Conservation (phyloP, 2,113 vertebrate genomes). For the Atherinomorus stipes region DNA sequence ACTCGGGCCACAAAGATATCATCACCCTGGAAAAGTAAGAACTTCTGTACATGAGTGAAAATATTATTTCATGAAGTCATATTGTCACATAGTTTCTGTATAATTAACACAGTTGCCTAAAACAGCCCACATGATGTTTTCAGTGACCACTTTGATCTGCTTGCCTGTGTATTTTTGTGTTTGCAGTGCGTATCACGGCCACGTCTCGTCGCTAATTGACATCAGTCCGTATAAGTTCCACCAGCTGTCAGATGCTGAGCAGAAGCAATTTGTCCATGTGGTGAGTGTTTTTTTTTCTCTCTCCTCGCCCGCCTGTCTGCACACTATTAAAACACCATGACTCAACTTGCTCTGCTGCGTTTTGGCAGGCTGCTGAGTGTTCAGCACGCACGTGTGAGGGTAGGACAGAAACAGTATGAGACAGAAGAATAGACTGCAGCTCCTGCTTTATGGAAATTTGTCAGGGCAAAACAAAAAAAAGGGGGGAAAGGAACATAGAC, state of each 20-base stretch:
- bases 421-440: background rate
- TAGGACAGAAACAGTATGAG: background rate
- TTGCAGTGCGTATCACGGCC: slow-evolving; percentile 96
- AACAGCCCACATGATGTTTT: too few relatives aligned
- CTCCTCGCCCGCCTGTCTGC: slow-evolving; percentile 9
- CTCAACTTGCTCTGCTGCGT: slow-evolving; percentile 32
- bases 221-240: slow-evolving; percentile 98
- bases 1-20: slow-evolving; percentile 89
- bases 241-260: slow-evolving; percentile 84
- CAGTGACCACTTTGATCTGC: background rate
- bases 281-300: slow-evolving; percentile 84
- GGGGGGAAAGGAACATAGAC: too few relatives aligned
- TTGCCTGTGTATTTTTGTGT: slow-evolving; percentile 52
- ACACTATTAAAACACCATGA: slow-evolving; percentile 65
- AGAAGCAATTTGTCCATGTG: slow-evolving; percentile 92
- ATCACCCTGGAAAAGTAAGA: slow-evolving; percentile 97
- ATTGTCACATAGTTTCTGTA: background rate
- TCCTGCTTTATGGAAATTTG: background rate
- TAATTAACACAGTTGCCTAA: background rate
- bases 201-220: slow-evolving; percentile 95
- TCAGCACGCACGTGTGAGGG: background rate
- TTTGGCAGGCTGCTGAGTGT: slow-evolving; percentile 44
- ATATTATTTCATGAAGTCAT: too few relatives aligned
- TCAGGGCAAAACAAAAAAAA: background rate
- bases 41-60: too few relatives aligned